Conservation (phyloP, 1,140 invertebrate species). For the Saccostrea glomerata region DNA sequence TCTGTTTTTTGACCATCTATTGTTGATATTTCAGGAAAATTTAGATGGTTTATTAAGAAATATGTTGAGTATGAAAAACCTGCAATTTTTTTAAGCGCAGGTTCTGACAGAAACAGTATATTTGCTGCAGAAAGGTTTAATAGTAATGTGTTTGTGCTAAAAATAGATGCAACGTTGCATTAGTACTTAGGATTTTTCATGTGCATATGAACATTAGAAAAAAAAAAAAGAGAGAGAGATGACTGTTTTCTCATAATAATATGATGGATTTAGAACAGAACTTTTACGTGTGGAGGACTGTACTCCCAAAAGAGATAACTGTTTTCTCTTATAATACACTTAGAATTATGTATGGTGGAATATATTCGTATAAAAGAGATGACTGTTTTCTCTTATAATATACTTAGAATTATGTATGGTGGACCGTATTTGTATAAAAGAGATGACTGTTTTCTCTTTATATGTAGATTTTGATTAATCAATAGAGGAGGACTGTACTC, state of each 20-base stretch:
- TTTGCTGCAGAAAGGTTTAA: constrained; percentile 6
- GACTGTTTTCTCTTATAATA: no score
- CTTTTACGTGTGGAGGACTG: background rate
- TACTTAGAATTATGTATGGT: no score
- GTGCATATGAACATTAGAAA: no score
- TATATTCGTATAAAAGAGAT: background rate
- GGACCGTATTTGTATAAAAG: no score
- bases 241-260: background rate
- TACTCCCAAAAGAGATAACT: background rate
- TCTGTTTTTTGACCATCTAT: background rate
- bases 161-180: background rate
- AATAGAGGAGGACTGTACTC: background rate
- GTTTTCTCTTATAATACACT: constrained; percentile 2
- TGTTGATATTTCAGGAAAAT: background rate
- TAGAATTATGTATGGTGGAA: background rate
- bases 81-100: background rate
- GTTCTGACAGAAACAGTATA: constrained; percentile 35
- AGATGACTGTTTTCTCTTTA: no score
- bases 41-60: constrained; percentile 12
- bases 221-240: no score
- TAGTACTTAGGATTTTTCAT: no score
- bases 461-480: background rate
- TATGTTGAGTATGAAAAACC: constrained; percentile 7
- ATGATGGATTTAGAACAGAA: no score
- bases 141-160: constrained; percentile 1